These are phyloP conservation scores for Megaleporinus macrocephalus DNA, from an alignment of 2,113 vertebrate species.

Conservation along the genomic window DNA sequence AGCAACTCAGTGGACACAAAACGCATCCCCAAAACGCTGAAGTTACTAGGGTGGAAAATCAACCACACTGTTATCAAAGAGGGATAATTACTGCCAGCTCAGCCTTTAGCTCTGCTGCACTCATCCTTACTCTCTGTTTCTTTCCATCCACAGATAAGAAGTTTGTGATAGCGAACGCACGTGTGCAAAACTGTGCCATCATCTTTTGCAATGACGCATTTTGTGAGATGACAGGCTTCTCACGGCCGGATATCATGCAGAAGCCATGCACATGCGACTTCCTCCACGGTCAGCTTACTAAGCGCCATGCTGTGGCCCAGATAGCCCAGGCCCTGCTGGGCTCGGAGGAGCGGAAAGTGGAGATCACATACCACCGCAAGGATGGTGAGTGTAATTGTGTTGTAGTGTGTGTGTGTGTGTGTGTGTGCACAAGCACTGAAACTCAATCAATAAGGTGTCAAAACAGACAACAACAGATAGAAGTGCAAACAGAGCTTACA, in stretches of 20 bases:
- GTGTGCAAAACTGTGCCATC: slow-evolving; percentile 98
- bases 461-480: not conserved
- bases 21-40: too few species aligned
- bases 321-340: slow-evolving; percentile 92
- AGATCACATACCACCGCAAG: slow-evolving; percentile 96
- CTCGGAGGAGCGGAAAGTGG: slow-evolving; percentile 96
- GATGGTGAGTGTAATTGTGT: slow-evolving; percentile 83
- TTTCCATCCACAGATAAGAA: slow-evolving; percentile 86
- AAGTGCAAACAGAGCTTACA: not conserved
- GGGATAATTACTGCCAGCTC: too few species aligned
- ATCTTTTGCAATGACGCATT: slow-evolving; percentile 99
- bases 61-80: too few species aligned
- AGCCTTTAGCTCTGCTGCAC: not conserved
- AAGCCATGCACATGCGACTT: slow-evolving; percentile 98
- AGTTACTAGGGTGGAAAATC: too few species aligned
- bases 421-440: not conserved
- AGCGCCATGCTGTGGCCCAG: slow-evolving; percentile 90
- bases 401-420: too few species aligned
- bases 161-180: slow-evolving; percentile 99
- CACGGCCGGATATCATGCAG: slow-evolving; percentile 97
- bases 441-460: not conserved
- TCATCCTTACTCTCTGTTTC: not conserved
- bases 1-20: too few species aligned
- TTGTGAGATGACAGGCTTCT: slow-evolving; percentile 99
- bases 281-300: slow-evolving; percentile 93